Base-by-base conservation (phyloP, 2,888 invertebrate genomes). In the Choristoneura rosaceana region DNA sequence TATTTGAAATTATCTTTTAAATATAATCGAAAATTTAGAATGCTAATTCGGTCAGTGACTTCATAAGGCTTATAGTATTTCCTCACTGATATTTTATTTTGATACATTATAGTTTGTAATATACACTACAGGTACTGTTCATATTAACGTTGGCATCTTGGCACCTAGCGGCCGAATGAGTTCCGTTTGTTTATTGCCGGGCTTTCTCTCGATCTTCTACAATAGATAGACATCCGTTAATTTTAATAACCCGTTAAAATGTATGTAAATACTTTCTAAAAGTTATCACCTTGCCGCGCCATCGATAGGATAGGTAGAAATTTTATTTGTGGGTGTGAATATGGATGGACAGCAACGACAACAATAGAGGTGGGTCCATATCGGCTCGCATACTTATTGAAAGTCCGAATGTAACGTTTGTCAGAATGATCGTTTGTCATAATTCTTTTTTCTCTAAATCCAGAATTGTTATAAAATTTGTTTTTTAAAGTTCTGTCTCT, bases 261-360 rank as follows among this genome's bases (percentile, higher is more conserved):
- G 45, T 65, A 59, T 59, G 64, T 34, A 47, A 69, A 70, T 67
- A 61, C 73, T 73, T 75, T 75, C 75, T 73, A 70, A 67, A 55
- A 41, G 17, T 61, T 63, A 70, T 60, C 45, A 52, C 34, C 59
- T n/a, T 25, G n/a, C 4, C 41, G 10, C 25, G 55, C 55, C 3
- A 4, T 3, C 10, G 55, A 25, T 55, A 55, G 25, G 25, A 10
- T 55, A 4, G 55, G 25, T 55, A 4, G 10, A 4, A 10, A 10
- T n/a, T 47, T 47, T n/a, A n/a, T 47, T 47, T 14, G 47, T n/a
- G 47, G 12, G n/a, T 47, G 12, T 14, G 17, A 52, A 17, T 52
- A 52, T 50, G 50, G 38, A 38, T 4, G 50, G 38, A 38, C 5
- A 38, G 38, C 38, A 38, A 38, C 7, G 38, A 38, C 38, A 4